These are phyloP conservation scores for Sminthurinus aureus DNA, from an alignment of 2,888 invertebrate species.

Conservation along the genomic window DNA sequence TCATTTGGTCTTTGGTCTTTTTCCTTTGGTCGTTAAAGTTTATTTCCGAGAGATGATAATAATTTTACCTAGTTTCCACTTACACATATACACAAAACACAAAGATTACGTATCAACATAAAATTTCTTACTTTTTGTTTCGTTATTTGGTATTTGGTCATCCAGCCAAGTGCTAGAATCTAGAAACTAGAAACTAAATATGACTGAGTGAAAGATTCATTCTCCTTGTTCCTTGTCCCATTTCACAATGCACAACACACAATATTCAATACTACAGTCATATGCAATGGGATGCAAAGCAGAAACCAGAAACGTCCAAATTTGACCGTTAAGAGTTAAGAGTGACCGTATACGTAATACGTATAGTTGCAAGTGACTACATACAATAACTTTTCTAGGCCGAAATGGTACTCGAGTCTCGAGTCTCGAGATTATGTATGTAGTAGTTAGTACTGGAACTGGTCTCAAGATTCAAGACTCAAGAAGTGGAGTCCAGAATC, in stretches of 20 bases:
- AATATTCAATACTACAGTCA: too few relatives aligned
- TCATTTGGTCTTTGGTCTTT: slow-evolving; percentile 2
- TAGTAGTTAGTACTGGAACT: neutral
- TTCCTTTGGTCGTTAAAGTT: slow-evolving; percentile 25
- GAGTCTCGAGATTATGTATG: neutral
- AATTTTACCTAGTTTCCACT: slow-evolving; percentile 17
- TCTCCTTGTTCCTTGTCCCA: too few relatives aligned
- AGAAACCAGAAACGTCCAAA: neutral
- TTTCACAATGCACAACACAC: too few relatives aligned
- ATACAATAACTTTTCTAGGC: slow-evolving; percentile 18
- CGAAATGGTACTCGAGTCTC: slow-evolving; percentile 4
- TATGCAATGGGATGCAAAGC: neutral
- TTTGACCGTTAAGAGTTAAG: slow-evolving; percentile 17
- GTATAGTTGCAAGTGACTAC: too few relatives aligned
- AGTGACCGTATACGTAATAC: neutral
- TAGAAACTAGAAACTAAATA: too few relatives aligned
- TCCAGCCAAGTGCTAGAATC: too few relatives aligned
- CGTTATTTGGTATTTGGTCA: neutral
- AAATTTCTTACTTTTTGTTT: neutral
- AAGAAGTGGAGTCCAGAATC: too few relatives aligned
- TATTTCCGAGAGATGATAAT: slow-evolving; percentile 28
- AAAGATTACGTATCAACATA: slow-evolving; percentile 5
- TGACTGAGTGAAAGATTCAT: too few relatives aligned
- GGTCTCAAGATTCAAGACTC: too few relatives aligned
- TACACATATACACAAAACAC: neutral